Evolutionary conservation across 2,113 vertebrate species (phyloP).

Genomic region (Psilopsiagon aymara): DNA sequence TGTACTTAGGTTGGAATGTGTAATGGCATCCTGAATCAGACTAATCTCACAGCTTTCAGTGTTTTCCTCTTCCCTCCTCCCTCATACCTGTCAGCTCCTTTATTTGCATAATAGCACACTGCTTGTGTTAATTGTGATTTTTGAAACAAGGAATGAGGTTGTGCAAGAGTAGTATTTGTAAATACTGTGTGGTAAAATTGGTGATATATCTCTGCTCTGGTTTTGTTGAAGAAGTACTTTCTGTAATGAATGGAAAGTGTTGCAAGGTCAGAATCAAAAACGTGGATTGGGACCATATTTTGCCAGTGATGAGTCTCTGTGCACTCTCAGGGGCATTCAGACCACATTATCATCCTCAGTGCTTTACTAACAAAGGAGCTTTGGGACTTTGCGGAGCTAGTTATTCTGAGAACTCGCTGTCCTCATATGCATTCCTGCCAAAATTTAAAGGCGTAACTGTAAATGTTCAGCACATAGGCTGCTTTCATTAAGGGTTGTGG

Average conservation of each 20-base stretch:
- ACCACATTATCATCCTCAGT: background rate
- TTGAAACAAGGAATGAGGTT: background rate
- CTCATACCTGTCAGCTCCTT: background rate
- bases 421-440: background rate
- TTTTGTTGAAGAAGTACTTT: background rate
- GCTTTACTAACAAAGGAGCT: background rate
- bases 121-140: background rate
- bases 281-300: background rate
- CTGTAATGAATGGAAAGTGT: accelerated
- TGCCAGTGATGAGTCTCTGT: background rate
- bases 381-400: background rate
- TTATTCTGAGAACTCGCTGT: background rate
- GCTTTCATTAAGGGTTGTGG: background rate
- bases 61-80: background rate
- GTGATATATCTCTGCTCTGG: background rate
- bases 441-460: background rate
- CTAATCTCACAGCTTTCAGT: background rate
- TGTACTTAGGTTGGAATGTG: accelerated
- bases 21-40: background rate
- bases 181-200: background rate
- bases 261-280: background rate
- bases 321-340: background rate
- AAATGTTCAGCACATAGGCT: background rate
- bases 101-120: background rate
- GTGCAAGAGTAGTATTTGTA: background rate